These are phyloP conservation scores for Heliconius cydno DNA, from an alignment of 2,888 invertebrate species.

Conservation along the genomic window DNA sequence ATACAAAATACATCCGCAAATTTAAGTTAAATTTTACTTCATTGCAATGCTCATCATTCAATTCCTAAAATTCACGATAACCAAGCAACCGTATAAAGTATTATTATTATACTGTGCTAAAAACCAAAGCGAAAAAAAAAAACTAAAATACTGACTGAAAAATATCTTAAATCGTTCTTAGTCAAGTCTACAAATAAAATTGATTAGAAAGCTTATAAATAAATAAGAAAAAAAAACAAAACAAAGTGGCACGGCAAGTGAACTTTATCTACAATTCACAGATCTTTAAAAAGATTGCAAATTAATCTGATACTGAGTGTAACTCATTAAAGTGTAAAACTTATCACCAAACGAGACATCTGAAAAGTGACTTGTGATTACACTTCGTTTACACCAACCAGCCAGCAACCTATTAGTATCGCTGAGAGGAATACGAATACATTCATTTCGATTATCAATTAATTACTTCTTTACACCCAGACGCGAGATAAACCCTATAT, in stretches of 20 bases:
- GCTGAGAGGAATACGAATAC: conserved; percentile 62
- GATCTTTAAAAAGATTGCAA: conserved; percentile 33
- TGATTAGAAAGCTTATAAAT: neutral
- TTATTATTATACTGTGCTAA: neutral
- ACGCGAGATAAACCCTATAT: conserved; percentile 63
- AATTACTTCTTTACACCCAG: conserved; percentile 78
- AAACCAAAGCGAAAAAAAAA: neutral
- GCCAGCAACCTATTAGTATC: conserved; percentile 61
- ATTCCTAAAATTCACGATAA: neutral
- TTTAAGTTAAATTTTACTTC: too few relatives aligned
- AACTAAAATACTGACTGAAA: neutral
- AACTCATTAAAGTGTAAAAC: conserved; percentile 36
- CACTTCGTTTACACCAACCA: conserved; percentile 64
- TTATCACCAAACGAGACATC: conserved; percentile 59
- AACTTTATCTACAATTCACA: conserved; percentile 18
- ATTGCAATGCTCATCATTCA: too few relatives aligned
- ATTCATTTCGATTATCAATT: conserved; percentile 76
- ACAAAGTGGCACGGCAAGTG: conserved; percentile 4
- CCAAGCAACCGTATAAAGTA: neutral
- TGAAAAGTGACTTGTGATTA: conserved; percentile 77
- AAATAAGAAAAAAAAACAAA: neutral
- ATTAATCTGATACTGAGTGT: conserved; percentile 31
- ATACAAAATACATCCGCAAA: too few relatives aligned
- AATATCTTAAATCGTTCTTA: neutral
- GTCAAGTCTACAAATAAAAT: conserved; percentile 1